Base-by-base conservation (phyloP, 2,113 vertebrate genomes). In the Macquaria australasica region DNA sequence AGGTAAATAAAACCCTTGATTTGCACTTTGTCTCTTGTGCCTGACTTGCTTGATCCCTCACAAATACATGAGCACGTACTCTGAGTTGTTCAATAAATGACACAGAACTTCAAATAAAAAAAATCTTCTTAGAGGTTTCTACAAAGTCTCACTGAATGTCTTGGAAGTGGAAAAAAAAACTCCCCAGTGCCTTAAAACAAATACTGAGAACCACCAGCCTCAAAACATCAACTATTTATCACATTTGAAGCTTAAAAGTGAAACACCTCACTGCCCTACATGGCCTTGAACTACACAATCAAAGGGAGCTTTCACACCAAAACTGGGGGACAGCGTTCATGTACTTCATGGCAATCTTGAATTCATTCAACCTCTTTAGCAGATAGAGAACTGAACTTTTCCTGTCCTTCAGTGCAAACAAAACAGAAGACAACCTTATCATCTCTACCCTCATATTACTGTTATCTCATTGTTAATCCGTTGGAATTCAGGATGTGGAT, bases 211-310 rank as follows among this genome's bases (percentile, higher is more conserved):
- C 39, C 68, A 72, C 45, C 41, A 60, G 79, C 51, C 75, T 76
- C 48, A n/a, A 85, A 71, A 80, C 84, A 88, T 91, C 25, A 93
- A 89, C 78, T 85, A 85, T 93, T 93, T 64, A 93, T 85, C 53
- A 74, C 63, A 77, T 80, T 70, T 72, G 58, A 86, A 63, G 79
- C 63, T 74, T 72, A 31, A 83, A 83, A 85, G 76, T 56, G 63
- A 85, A 86, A 70, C 87, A 83, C 88, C 64, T 87, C 50, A 62
- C 60, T 82, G 59, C 53, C 50, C 77, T 63, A 53, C 25, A 23
- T 34, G 59, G 80, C 68, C 68, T 84, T 83, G 39, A 78, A 77
- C 76, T 45, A 18, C 68, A 64, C 50, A 90, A 83, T 86, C 64
- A 92, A 87, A 84, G 39, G 23, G 37, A 56, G 55, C 34, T 43